These are phyloP conservation scores for Dermolepida albohirtum DNA, from an alignment of 2,888 invertebrate genomes.

Conservation along the genomic window DNA sequence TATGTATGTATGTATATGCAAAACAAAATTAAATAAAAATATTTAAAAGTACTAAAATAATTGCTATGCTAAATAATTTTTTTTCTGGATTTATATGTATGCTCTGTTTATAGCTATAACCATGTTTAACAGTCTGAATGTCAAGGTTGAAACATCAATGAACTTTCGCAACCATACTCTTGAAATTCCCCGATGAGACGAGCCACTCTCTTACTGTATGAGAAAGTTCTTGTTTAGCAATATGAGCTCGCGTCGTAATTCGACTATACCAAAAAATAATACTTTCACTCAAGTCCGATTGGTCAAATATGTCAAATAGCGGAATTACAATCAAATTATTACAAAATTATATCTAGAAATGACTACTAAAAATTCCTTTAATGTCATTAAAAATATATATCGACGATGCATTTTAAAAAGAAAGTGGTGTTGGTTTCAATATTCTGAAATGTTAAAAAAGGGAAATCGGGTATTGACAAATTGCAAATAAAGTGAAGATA, in stretches of 20 bases:
- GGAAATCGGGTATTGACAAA: too few relatives aligned
- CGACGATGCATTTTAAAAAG: too few relatives aligned
- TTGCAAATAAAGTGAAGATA: too few relatives aligned
- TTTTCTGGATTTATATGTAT: conserved; percentile 9
- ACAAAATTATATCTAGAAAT: background rate
- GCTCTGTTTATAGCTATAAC: conserved; percentile 1
- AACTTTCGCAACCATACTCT: conserved; percentile 11
- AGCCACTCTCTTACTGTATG: conserved; percentile 6
- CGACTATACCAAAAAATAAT: conserved; percentile 7
- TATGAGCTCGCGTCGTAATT: conserved; percentile 3
- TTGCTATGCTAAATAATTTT: background rate
- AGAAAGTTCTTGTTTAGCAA: conserved; percentile 2
- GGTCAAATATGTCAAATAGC: background rate
- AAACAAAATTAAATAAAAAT: too few relatives aligned
- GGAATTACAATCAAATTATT: background rate
- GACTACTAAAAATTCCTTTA: background rate
- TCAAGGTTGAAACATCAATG: conserved; percentile 21
- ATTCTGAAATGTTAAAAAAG: too few relatives aligned
- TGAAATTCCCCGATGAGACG: conserved; percentile 3
- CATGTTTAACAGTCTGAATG: conserved; percentile 4
- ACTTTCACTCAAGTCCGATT: conserved; percentile 26
- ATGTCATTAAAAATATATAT: too few relatives aligned
- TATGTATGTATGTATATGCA: too few relatives aligned
- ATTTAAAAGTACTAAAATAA: too few relatives aligned
- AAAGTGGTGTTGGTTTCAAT: too few relatives aligned